These are phyloP conservation scores for Gymnosoma rotundatum DNA, from an alignment of 2,888 invertebrate species.

Conservation along the genomic window DNA sequence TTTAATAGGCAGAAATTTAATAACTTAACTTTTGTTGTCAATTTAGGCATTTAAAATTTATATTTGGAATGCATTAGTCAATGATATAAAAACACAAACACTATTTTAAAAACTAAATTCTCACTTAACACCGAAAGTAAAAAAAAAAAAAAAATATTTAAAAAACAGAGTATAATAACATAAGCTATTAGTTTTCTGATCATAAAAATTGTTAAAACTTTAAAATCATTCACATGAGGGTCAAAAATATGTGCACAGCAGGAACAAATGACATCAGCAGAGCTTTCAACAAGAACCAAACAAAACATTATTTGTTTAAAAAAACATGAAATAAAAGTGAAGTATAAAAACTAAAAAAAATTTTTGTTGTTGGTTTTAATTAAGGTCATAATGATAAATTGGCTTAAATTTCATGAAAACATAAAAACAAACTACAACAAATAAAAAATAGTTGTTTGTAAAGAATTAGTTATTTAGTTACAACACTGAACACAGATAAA, in stretches of 20 bases:
- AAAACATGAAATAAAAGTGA: slow-evolving; percentile 17
- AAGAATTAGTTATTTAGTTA: too few species aligned
- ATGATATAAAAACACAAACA: neutral
- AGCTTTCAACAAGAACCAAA: neutral
- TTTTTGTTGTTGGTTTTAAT: slow-evolving; percentile 42
- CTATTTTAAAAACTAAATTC: neutral
- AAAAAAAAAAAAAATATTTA: too few species aligned
- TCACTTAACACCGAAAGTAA: neutral
- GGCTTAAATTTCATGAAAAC: slow-evolving; percentile 31
- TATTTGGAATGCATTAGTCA: too few species aligned
- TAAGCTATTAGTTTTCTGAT: neutral
- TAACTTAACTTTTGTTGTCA: too few species aligned
- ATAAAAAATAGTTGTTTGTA: too few species aligned
- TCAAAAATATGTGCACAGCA: too few species aligned
- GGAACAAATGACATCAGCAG: slow-evolving; percentile 5
- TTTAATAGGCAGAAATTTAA: too few species aligned
- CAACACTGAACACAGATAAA: too few species aligned
- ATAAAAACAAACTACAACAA: too few species aligned
- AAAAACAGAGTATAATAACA: neutral
- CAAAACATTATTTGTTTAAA: neutral
- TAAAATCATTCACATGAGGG: too few species aligned
- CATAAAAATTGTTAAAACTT: slow-evolving; percentile 25
- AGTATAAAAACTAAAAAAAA: slow-evolving; percentile 12
- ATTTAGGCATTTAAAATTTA: too few species aligned
- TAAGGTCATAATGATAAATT: slow-evolving; percentile 54